Percentiles rank a stretch among this genome's conserved stretches.
These are phyloP conservation scores for Perca fluviatilis DNA, from an alignment of 2,113 vertebrate species.

Conservation along the genomic window DNA sequence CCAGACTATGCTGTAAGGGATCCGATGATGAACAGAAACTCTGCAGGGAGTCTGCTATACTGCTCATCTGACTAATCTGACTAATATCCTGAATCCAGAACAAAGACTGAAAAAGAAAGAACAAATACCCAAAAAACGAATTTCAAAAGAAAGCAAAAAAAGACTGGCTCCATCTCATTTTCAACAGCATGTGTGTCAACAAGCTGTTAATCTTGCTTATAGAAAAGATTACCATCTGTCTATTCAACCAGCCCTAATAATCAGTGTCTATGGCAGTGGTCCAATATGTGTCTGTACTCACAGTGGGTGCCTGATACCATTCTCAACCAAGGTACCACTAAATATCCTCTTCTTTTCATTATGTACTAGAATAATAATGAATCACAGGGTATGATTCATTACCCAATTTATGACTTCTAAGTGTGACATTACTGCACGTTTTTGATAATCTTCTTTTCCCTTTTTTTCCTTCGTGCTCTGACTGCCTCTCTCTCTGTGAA, in stretches of 20 bases:
- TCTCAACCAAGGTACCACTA: neutral
- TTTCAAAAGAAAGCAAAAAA: neutral
- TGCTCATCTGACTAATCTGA: slow-evolving; percentile 19
- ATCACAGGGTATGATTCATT: slow-evolving; percentile 59
- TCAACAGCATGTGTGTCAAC: slow-evolving; percentile 12
- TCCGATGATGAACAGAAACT: slow-evolving; percentile 23
- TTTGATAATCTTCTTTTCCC: slow-evolving; percentile 28
- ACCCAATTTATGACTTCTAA: slow-evolving; percentile 38
- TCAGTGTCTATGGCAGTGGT: neutral
- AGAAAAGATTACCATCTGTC: slow-evolving; percentile 15
- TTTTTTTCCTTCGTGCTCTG: neutral
- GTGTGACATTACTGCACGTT: neutral
- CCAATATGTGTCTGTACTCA: neutral
- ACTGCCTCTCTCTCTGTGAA: slow-evolving; percentile 45
- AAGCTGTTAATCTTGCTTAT: neutral
- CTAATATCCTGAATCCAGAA: slow-evolving; percentile 35
- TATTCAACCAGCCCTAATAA: slow-evolving; percentile 26
- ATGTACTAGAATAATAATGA: slow-evolving; percentile 23
- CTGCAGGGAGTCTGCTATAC: neutral
- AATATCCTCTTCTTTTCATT: slow-evolving; percentile 11
- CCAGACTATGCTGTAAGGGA: neutral
- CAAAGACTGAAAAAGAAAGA: slow-evolving; percentile 19
- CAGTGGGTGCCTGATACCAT: neutral
- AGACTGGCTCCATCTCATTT: neutral
- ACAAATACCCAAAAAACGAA: slow-evolving; percentile 15